A percentile compares a stretch with the other conserved stretches of the same genome.
These are phyloP conservation scores for Sebastes minor DNA, from an alignment of 2,797 vertebrate genomes.

Conservation along the genomic window DNA sequence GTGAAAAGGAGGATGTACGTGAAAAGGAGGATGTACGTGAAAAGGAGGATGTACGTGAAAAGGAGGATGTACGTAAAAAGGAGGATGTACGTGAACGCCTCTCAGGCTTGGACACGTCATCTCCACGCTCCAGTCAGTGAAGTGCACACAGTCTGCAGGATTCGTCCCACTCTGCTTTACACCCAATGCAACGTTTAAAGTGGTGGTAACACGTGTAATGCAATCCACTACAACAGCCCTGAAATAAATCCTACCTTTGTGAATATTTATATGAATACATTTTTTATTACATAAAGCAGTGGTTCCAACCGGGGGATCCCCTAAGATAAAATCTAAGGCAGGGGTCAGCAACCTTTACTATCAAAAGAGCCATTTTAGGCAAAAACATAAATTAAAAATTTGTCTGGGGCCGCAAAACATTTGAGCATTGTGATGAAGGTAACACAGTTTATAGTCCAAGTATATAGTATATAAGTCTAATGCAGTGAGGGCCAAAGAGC, in stretches of 20 bases:
- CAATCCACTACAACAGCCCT: background rate
- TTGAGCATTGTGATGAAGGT: no score
- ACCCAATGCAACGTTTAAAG: background rate
- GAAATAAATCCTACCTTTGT: background rate
- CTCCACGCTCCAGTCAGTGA: conserved; percentile 38
- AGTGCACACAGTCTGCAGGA: conserved; percentile 18
- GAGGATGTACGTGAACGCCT: background rate
- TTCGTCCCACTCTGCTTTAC: background rate
- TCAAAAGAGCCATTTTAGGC: no score
- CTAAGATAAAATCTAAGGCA: background rate
- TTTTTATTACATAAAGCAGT: background rate
- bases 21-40: background rate
- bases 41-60: background rate
- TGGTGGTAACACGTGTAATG: background rate
- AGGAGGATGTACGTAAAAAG: no score
- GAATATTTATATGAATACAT: background rate
- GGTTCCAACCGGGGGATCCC: no score
- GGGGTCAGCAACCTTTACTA: no score
- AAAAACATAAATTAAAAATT: no score
- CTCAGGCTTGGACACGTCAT: conserved; percentile 73
- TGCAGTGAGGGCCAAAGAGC: no score
- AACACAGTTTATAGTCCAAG: no score
- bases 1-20: background rate
- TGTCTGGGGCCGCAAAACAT: no score
- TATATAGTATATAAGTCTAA: no score